phyloP scores from a whole-genome alignment of 2,797 vertebrate genomes.

The Sebastes matsubarae region DNA sequence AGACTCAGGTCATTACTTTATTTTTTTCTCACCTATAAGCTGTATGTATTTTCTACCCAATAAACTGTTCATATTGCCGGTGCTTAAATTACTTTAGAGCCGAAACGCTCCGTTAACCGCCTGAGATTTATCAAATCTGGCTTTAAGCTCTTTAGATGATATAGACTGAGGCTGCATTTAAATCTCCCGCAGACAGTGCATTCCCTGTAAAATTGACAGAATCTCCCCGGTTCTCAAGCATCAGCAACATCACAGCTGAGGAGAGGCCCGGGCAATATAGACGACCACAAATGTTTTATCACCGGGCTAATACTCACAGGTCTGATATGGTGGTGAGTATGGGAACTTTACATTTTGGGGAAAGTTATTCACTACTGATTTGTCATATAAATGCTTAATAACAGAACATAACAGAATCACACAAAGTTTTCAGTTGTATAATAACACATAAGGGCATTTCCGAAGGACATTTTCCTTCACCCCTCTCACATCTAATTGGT shows the following conservation, averaged over 20 bases:
- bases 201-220: constrained; percentile 16
- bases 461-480: constrained; percentile 22
- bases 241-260: neutral
- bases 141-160: constrained; percentile 39
- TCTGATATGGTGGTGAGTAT: neutral
- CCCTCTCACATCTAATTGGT: constrained; percentile 42
- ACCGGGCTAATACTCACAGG: neutral
- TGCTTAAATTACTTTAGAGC: constrained; percentile 17
- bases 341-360: neutral
- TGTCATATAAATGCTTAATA: neutral
- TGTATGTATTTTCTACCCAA: constrained; percentile 4
- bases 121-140: constrained; percentile 23
- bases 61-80: neutral
- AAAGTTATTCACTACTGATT: neutral
- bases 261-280: neutral
- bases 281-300: neutral
- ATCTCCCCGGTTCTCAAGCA: neutral
- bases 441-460: neutral
- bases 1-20: neutral
- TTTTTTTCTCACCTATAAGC: neutral
- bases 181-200: constrained; percentile 31
- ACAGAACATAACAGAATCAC: neutral
- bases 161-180: constrained; percentile 5
- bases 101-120: neutral
- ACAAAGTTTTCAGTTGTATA: neutral